Evolutionary conservation across 2,888 invertebrate species (phyloP).

Genomic region (Nomada lathburiana): DNA sequence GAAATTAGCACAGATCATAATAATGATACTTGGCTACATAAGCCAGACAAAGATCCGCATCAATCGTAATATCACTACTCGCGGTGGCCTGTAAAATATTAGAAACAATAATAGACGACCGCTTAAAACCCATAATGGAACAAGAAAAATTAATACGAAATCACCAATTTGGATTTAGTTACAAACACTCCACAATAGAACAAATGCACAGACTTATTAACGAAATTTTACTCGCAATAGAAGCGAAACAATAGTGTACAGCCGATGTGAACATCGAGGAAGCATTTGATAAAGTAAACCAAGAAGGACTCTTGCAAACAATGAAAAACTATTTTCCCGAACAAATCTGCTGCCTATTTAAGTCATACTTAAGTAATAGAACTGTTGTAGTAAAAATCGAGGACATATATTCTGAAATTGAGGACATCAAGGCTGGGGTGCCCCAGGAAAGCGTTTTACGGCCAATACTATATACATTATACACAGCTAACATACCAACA

Average conservation of each 20-base stretch:
- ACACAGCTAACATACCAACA: conserved; percentile 1
- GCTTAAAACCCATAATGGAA: not conserved
- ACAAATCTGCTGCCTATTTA: no score
- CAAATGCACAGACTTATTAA: not conserved
- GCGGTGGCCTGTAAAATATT: not conserved
- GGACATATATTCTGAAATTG: not conserved
- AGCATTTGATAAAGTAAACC: no score
- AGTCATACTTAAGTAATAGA: not conserved
- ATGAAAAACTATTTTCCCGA: no score
- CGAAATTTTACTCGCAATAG: no score
- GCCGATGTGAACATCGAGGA: no score
- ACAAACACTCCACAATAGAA: not conserved
- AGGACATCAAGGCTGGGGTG: not conserved
- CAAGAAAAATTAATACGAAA: not conserved
- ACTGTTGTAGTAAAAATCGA: not conserved
- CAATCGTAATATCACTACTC: not conserved
- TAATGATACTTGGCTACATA: not conserved
- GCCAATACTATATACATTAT: not conserved
- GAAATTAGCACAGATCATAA: not conserved
- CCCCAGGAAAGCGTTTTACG: conserved; percentile 1
- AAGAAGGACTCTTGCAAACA: no score
- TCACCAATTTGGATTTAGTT: not conserved
- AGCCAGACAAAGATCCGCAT: not conserved
- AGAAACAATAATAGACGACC: not conserved
- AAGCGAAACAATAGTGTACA: no score